These are phyloP conservation scores for Zoanthus solanderi DNA, from an alignment of 92 coral and sea anemone species.

Conservation along the genomic window DNA sequence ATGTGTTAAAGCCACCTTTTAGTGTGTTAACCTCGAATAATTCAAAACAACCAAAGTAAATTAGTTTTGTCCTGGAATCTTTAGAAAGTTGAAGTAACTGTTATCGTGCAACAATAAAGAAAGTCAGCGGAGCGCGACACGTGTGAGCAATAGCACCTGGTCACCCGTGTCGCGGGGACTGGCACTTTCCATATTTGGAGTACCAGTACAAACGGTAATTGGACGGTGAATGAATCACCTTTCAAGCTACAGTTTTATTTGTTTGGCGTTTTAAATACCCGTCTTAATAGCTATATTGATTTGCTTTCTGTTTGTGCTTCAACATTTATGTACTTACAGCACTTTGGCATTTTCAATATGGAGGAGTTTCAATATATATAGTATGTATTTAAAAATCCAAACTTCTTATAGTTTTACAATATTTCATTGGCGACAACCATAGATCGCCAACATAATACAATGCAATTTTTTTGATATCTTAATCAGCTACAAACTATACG, in stretches of 20 bases:
- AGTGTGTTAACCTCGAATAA: neutral
- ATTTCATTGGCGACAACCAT: too few species aligned
- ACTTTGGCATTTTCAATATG: too few species aligned
- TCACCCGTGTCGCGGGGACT: slow-evolving; percentile 45
- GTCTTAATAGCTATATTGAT: neutral
- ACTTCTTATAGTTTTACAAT: too few species aligned
- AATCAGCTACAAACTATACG: too few species aligned
- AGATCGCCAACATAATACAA: too few species aligned
- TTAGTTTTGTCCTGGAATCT: slow-evolving; percentile 19
- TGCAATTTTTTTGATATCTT: too few species aligned
- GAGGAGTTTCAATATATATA: too few species aligned
- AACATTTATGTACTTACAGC: too few species aligned
- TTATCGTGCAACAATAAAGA: slow-evolving; percentile 68
- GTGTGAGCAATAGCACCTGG: slow-evolving; percentile 72
- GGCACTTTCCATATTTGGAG: slow-evolving; percentile 41
- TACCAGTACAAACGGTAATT: neutral
- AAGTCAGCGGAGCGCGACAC: slow-evolving; percentile 74
- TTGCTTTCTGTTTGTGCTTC: too few species aligned
- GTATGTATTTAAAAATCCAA: too few species aligned
- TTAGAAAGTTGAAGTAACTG: slow-evolving; percentile 36
- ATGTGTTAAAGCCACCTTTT: neutral
- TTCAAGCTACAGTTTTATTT: slow-evolving; percentile 14
- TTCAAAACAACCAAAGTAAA: neutral
- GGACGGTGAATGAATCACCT: slow-evolving; percentile 18
- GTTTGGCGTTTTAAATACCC: slow-evolving; percentile 13